A percentile compares a stretch with the other conserved stretches of the same genome.
phyloP scores from a whole-genome alignment of 2,113 vertebrate genomes.

The Microtus oregoni region DNA sequence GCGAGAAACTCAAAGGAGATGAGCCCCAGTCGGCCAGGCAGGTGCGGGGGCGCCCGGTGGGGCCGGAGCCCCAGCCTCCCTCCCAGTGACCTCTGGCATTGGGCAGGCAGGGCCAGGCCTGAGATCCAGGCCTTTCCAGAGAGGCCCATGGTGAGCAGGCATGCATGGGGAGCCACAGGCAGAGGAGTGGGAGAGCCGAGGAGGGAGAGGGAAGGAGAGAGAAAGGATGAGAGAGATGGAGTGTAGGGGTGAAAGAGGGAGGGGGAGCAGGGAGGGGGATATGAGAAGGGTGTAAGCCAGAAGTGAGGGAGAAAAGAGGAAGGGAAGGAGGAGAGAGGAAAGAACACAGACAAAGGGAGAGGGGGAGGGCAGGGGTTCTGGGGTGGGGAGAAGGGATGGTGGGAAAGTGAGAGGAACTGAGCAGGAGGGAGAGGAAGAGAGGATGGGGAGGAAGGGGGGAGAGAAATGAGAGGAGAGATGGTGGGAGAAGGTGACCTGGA shows the following conservation, averaged over 20 bases:
- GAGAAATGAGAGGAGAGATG: background rate
- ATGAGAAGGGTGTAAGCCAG: background rate
- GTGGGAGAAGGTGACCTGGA: background rate
- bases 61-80: slow-evolving; percentile 81
- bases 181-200: background rate
- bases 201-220: background rate
- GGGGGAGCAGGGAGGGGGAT: background rate
- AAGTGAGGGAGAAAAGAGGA: background rate
- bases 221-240: too few relatives aligned
- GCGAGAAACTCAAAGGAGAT: slow-evolving; percentile 79
- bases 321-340: background rate
- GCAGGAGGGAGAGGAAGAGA: background rate
- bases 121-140: slow-evolving; percentile 51
- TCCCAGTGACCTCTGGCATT: slow-evolving; percentile 76
- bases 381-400: background rate
- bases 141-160: slow-evolving; percentile 81
- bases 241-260: background rate
- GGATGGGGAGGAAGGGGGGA: background rate
- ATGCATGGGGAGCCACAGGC: slow-evolving; percentile 84
- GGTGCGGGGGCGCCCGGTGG: slow-evolving; percentile 74
- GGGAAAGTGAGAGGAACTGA: background rate
- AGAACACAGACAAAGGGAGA: background rate
- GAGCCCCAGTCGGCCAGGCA: slow-evolving; percentile 78
- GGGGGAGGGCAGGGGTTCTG: slow-evolving; percentile 51
- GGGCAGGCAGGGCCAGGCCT: slow-evolving; percentile 72